phyloP scores from a whole-genome alignment of 2,888 invertebrate species.

The Ormyrus rosae region DNA sequence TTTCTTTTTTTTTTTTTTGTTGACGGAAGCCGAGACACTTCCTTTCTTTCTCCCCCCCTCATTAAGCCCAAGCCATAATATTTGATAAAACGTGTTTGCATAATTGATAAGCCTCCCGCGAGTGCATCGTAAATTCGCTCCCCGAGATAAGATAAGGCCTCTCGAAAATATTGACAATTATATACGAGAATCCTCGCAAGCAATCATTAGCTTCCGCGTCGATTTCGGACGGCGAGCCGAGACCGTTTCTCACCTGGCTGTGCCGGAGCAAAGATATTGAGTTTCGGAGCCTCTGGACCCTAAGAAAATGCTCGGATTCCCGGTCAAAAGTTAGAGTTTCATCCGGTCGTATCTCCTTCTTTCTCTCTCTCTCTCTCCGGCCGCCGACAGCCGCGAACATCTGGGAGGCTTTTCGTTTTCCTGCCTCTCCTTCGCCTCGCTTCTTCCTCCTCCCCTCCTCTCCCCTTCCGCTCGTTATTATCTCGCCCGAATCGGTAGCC shows the following conservation, averaged over 20 bases:
- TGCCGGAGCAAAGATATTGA: too few relatives aligned
- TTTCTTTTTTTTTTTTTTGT: slow-evolving; percentile 3
- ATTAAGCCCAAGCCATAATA: too few relatives aligned
- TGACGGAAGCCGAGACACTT: background rate
- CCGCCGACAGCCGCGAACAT: slow-evolving; percentile 9
- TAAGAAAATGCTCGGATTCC: background rate
- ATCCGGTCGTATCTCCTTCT: background rate
- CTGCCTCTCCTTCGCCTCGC: too few relatives aligned
- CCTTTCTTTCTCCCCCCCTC: too few relatives aligned
- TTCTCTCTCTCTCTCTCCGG: background rate
- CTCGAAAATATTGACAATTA: too few relatives aligned
- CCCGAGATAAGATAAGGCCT: too few relatives aligned
- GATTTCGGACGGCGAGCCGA: too few relatives aligned
- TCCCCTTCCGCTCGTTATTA: background rate
- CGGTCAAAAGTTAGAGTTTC: slow-evolving; percentile 7
- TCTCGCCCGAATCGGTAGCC: background rate
- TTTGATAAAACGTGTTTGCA: background rate
- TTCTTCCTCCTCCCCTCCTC: background rate
- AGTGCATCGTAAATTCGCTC: too few relatives aligned
- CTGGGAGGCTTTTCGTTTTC: slow-evolving; percentile 15
- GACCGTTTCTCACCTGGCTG: too few relatives aligned
- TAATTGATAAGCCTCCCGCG: background rate
- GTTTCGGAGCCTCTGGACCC: too few relatives aligned
- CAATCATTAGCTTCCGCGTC: too few relatives aligned
- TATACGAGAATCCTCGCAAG: too few relatives aligned